Percentiles rank a stretch among this genome's conserved stretches.
phyloP scores from a whole-genome alignment of 2,888 invertebrate species.

The Cephus spinipes region DNA sequence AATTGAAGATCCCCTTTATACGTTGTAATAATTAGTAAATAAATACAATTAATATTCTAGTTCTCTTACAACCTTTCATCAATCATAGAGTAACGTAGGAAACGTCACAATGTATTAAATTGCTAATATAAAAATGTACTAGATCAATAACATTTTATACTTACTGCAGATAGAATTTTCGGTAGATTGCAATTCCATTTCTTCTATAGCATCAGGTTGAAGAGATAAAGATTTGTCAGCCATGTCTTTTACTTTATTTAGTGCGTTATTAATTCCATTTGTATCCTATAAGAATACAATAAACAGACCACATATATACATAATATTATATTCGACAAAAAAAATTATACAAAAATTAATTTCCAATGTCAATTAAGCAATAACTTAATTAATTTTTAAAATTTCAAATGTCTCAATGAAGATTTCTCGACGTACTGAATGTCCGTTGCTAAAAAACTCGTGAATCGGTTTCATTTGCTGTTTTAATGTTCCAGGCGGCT shows the following conservation, averaged over 20 bases:
- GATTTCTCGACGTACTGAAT: not conserved
- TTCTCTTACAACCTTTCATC: not conserved
- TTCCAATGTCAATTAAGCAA: not conserved
- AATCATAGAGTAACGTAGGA: not conserved
- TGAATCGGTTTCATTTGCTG: not conserved
- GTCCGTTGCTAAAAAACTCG: not conserved
- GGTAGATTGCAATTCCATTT: not conserved
- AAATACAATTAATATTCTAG: not conserved
- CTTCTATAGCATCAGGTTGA: not conserved
- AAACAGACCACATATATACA: not conserved
- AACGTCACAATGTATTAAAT: not conserved
- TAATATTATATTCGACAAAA: not conserved
- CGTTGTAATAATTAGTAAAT: not conserved
- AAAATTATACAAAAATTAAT: not conserved
- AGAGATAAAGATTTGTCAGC: not conserved
- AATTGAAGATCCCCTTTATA: not conserved
- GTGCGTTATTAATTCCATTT: not conserved
- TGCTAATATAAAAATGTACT: not conserved
- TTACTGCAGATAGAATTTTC: not conserved
- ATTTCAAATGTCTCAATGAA: not conserved
- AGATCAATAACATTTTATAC: not conserved
- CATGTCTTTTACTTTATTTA: not conserved
- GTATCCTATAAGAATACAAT: not conserved
- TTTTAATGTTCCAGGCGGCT: constrained; percentile 12
- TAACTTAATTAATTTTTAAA: not conserved